Evolutionary conservation across 2,888 invertebrate species (phyloP), one percentile per base, ranked within the genome.

Genomic region (Lepidonotus clava): DNA sequence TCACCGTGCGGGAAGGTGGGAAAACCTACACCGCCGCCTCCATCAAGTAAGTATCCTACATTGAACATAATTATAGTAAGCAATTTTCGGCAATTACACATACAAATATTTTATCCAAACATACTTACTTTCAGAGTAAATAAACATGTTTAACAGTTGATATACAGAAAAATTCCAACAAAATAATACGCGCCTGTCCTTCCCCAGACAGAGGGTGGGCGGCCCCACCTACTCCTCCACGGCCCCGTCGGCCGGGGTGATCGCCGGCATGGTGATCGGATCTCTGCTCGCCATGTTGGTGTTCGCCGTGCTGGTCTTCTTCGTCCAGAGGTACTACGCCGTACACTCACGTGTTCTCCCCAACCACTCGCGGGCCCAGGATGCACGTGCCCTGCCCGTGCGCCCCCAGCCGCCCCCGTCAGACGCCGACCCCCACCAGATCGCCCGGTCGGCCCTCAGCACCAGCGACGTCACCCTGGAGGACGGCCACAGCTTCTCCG

Each of bases 271-370:
- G 46, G 86, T 86, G 2, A 41, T 86, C 21, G 86, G 86, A 18
- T 86, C 53, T 0, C 38, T 86, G 46, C 32, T 77, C 11, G 86
- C 86, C 24, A 53, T 71, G 6, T 28, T 86, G 2, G 34, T 86
- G n/a, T 32, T 86, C 40, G 86, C 77, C n/a, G 40, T 32, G 0
- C 41, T 67, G 11, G 86, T 86, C 40, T 86, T 51, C 77, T 77
- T 86, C 32, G 77, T 86, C 2, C 86, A 86, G 77, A 76, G 86
- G 0, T 86, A 76, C 77, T 86, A 86, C 36, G 53, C 86, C 76
- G 34, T 86, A 1, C 86, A 86, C 41, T 32, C 76, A 36, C 86
- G 83, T 21, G 83, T 83, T 0, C 56, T n/a, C 32, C 80, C 80
- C 6, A 80, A 51, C 32, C 80, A 80, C 28, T 28, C 46, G n/a